Conservation (phyloP, 2,888 invertebrate species). For the Incurvaria masculella region DNA sequence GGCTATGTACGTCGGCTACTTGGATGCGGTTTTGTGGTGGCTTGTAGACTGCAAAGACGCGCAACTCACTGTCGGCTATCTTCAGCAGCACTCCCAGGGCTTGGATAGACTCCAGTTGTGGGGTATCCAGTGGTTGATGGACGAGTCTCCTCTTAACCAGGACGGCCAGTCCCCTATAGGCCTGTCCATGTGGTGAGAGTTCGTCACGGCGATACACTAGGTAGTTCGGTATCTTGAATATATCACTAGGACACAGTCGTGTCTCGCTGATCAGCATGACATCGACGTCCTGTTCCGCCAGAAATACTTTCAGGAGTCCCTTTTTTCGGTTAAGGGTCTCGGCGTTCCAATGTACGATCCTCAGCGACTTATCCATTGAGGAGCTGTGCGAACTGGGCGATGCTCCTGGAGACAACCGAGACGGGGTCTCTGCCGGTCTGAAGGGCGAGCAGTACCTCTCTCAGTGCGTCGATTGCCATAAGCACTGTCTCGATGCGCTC, state of each 20-base stretch:
- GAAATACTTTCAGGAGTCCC: background rate
- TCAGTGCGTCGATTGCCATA: too few relatives aligned
- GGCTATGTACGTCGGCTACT: too few relatives aligned
- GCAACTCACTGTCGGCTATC: background rate
- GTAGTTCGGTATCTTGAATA: background rate
- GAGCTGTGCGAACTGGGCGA: too few relatives aligned
- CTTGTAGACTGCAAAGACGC: background rate
- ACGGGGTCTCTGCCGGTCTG: too few relatives aligned
- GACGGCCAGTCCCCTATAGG: conserved; percentile 2
- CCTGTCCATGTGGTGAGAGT: background rate
- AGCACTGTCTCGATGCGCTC: too few relatives aligned
- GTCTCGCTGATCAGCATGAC: conserved; percentile 4
- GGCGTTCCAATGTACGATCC: background rate
- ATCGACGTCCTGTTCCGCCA: background rate
- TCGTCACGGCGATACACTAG: conserved; percentile 2
- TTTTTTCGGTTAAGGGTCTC: too few relatives aligned
- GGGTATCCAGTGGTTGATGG: background rate
- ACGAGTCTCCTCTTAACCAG: conserved; percentile 1
- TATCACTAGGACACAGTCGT: background rate
- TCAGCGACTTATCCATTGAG: too few relatives aligned
- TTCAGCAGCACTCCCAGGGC: too few relatives aligned
- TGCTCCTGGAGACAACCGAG: too few relatives aligned
- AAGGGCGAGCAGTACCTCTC: too few relatives aligned
- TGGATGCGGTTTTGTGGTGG: too few relatives aligned
- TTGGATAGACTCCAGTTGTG: background rate